phyloP scores from a whole-genome alignment of 1,140 invertebrate species.

The Chlorops oryzae region DNA sequence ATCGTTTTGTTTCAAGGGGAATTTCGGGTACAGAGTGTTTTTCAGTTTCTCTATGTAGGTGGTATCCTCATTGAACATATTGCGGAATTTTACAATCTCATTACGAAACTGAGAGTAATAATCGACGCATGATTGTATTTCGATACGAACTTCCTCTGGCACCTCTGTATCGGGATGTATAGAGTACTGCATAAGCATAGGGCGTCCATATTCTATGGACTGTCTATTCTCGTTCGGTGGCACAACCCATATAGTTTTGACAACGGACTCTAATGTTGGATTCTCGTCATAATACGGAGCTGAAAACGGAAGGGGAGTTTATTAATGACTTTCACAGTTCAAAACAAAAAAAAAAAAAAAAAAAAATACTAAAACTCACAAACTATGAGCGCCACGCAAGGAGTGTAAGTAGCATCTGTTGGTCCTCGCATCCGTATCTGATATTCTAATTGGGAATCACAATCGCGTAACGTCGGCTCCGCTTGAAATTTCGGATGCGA shows the following conservation, averaged over 20 bases:
- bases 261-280: slow-evolving; percentile 67
- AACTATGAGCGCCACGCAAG: slow-evolving; percentile 87
- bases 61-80: slow-evolving; percentile 65
- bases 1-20: slow-evolving; percentile 61
- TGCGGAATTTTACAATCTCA: slow-evolving; percentile 71
- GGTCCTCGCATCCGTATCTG: slow-evolving; percentile 90
- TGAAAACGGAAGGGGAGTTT: too few relatives aligned
- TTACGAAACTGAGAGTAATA: slow-evolving; percentile 72
- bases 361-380: slow-evolving; percentile 55
- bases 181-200: slow-evolving; percentile 81
- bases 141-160: slow-evolving; percentile 73
- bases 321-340: not conserved
- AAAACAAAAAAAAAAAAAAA: not conserved
- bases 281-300: slow-evolving; percentile 81
- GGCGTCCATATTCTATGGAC: slow-evolving; percentile 77
- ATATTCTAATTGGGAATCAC: slow-evolving; percentile 88
- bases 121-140: slow-evolving; percentile 80
- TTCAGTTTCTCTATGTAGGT: slow-evolving; percentile 77
- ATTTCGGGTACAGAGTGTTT: slow-evolving; percentile 58
- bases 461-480: slow-evolving; percentile 82
- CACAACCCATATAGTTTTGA: slow-evolving; percentile 89
- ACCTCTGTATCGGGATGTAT: slow-evolving; percentile 76
- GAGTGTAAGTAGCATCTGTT: slow-evolving; percentile 82
- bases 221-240: slow-evolving; percentile 87
- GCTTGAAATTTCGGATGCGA: slow-evolving; percentile 86